phyloP scores from a whole-genome alignment of 2,888 invertebrate genomes.

The Neocrepidodera transversa region DNA sequence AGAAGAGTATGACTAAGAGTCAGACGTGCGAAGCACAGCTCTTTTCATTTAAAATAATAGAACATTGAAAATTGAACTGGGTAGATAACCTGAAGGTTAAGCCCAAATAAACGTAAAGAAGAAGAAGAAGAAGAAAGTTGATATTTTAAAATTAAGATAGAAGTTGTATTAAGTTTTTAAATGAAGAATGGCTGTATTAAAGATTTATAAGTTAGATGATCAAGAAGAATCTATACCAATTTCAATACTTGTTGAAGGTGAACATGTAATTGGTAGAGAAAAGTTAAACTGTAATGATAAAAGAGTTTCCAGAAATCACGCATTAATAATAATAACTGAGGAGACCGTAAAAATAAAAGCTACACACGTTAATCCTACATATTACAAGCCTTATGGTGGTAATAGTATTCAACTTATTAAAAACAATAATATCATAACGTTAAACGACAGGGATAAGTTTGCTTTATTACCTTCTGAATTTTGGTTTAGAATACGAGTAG shows the following conservation, averaged over 20 bases:
- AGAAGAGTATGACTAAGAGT: no score
- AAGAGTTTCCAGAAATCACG: slow-evolving; percentile 65
- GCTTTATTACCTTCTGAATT: slow-evolving; percentile 62
- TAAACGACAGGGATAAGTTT: slow-evolving; percentile 63
- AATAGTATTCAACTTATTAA: slow-evolving; percentile 55
- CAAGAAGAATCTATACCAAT: slow-evolving; percentile 13
- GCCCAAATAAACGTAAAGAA: no score
- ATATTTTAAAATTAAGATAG: no score
- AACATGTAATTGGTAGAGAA: slow-evolving; percentile 35
- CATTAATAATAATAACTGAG: slow-evolving; percentile 58
- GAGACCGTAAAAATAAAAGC: slow-evolving; percentile 59
- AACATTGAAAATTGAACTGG: no score
- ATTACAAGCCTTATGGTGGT: slow-evolving; percentile 56
- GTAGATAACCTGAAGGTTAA: no score
- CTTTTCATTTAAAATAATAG: no score
- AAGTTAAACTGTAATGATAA: slow-evolving; percentile 57
- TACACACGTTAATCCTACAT: slow-evolving; percentile 65
- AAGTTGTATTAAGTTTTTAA: no score
- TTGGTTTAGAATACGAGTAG: slow-evolving; percentile 58
- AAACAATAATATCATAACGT: slow-evolving; percentile 52
- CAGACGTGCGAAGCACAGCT: no score
- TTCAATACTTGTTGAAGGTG: slow-evolving; percentile 24
- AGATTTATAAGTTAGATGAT: slow-evolving; percentile 31
- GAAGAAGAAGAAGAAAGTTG: no score
- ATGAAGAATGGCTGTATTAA: slow-evolving; percentile 16